Evolutionary conservation across 2,797 vertebrate genomes (phyloP).

Genomic region (Typhlichthys eigenmanni): DNA sequence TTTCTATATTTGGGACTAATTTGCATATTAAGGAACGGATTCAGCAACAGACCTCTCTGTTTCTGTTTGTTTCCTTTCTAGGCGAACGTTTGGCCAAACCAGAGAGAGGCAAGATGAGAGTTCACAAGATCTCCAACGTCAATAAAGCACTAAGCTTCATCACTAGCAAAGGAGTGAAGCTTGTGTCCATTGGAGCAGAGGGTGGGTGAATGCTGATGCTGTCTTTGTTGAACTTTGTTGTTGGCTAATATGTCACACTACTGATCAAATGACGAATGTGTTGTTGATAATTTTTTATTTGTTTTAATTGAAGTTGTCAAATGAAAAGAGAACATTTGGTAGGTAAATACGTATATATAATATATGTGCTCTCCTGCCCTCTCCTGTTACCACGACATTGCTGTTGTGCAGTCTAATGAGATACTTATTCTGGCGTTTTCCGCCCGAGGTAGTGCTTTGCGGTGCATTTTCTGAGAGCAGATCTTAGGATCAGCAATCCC

Average conservation of each 20-base stretch:
- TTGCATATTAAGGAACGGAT: too few relatives aligned
- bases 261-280: constrained; percentile 10
- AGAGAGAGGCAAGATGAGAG: constrained; percentile 89
- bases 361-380: constrained; percentile 1
- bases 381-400: constrained; percentile 39
- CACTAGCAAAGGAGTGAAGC: constrained; percentile 88
- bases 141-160: constrained; percentile 91
- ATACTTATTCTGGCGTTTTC: constrained; percentile 36
- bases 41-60: constrained; percentile 1
- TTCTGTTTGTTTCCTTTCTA: constrained; percentile 34
- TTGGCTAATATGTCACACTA: background rate
- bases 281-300: constrained; percentile 21
- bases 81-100: constrained; percentile 89
- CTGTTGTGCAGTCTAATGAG: constrained; percentile 53
- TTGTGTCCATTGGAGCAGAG: constrained; percentile 89
- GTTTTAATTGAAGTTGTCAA: background rate
- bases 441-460: constrained; percentile 44
- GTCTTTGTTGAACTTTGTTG: background rate
- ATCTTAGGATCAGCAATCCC: constrained; percentile 53
- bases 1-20: too few relatives aligned
- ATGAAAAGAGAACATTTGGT: constrained; percentile 12
- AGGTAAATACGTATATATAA: constrained; percentile 11
- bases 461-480: constrained; percentile 51
- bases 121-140: constrained; percentile 91
- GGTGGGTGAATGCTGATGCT: constrained; percentile 65